A percentile compares a stretch with the other conserved stretches of the same genome.
These are phyloP conservation scores for Ormyrus labotus DNA, from an alignment of 2,888 invertebrate genomes.

Conservation along the genomic window DNA sequence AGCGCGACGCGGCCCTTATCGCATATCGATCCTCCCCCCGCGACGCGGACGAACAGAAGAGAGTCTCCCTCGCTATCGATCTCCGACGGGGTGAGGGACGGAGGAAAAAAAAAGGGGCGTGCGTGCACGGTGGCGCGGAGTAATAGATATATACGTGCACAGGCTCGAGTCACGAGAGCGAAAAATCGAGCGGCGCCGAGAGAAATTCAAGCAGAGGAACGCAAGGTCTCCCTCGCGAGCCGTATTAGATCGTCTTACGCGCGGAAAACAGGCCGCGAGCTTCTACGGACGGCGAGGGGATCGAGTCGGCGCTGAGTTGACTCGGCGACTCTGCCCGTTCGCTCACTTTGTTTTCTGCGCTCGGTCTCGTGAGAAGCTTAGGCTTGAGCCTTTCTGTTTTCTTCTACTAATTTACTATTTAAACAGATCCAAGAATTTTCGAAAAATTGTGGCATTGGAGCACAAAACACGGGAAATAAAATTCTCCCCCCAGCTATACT, in stretches of 20 bases:
- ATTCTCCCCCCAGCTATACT: too few relatives aligned
- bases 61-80: slow-evolving; percentile 9
- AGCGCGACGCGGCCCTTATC: too few relatives aligned
- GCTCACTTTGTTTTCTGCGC: too few relatives aligned
- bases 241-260: slow-evolving; percentile 17
- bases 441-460: too few relatives aligned
- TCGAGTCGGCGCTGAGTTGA: too few relatives aligned
- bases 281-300: background rate
- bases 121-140: background rate
- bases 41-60: background rate
- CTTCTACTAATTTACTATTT: too few relatives aligned
- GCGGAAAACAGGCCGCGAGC: background rate
- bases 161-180: slow-evolving; percentile 33
- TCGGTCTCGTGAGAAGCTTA: too few relatives aligned
- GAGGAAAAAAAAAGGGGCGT: background rate
- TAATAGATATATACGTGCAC: slow-evolving; percentile 12
- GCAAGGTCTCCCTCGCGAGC: slow-evolving; percentile 2
- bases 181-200: slow-evolving; percentile 16
- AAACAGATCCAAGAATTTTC: too few relatives aligned
- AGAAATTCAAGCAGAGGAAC: background rate
- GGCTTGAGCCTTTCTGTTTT: too few relatives aligned
- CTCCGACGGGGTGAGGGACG: slow-evolving; percentile 1
- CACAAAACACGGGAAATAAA: too few relatives aligned
- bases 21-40: too few relatives aligned
- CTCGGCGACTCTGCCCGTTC: too few relatives aligned